Conservation (phyloP, 2,888 invertebrate species). For the Lottia gigantea region DNA sequence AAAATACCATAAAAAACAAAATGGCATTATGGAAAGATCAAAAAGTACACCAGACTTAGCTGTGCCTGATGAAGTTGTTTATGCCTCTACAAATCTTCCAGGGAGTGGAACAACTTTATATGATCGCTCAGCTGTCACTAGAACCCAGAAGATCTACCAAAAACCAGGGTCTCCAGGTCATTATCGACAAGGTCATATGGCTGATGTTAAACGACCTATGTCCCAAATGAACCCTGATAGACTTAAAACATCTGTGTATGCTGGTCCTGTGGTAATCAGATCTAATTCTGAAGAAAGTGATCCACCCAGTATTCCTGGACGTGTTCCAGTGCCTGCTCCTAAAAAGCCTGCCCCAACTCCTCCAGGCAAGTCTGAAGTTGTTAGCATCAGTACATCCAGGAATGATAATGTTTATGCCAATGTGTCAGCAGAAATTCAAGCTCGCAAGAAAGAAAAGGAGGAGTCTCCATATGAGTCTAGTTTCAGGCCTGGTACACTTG, state of each 20-base stretch:
- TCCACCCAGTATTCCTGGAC: constrained; percentile 40
- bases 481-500: constrained; percentile 87
- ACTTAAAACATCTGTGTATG: background rate
- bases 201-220: constrained; percentile 4
- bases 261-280: constrained; percentile 4
- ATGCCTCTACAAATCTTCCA: constrained; percentile 3
- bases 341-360: constrained; percentile 38
- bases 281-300: background rate
- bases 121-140: background rate
- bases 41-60: constrained; percentile 55
- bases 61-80: constrained; percentile 20
- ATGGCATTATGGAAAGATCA: constrained; percentile 46
- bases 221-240: background rate
- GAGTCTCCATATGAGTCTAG: constrained; percentile 74
- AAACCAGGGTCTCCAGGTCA: constrained; percentile 3
- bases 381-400: constrained; percentile 47
- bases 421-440: constrained; percentile 47
- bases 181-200: constrained; percentile 6
- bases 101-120: background rate
- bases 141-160: background rate
- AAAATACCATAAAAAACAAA: constrained; percentile 44
- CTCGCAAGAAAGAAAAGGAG: constrained; percentile 19
- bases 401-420: constrained; percentile 58
- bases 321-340: constrained; percentile 46
- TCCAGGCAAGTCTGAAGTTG: constrained; percentile 39